phyloP scores from a whole-genome alignment of 2,113 vertebrate species.

The Sitta europaea region DNA sequence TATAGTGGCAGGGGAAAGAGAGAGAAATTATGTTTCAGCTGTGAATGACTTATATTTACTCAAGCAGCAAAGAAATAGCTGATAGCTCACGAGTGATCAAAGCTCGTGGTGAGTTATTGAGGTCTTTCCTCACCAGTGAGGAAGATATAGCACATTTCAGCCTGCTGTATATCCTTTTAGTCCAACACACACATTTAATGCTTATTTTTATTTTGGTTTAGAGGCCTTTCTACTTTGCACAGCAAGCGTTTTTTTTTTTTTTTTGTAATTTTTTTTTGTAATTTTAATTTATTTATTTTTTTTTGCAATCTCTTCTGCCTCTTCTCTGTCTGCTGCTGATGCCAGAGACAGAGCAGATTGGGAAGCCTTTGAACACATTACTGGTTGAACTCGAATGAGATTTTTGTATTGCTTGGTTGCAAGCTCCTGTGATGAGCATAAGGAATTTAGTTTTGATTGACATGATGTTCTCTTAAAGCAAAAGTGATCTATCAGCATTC shows the following conservation, averaged over 20 bases:
- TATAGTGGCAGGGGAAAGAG: slow-evolving; percentile 63
- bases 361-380: slow-evolving; percentile 55
- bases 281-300: background rate
- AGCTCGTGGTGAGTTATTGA: slow-evolving; percentile 26
- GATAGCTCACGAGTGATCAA: slow-evolving; percentile 47
- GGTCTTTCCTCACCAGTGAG: slow-evolving; percentile 50
- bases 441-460: slow-evolving; percentile 59
- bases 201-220: slow-evolving; percentile 67
- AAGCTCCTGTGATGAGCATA: slow-evolving; percentile 34
- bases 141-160: slow-evolving; percentile 37
- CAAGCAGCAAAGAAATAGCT: slow-evolving; percentile 46
- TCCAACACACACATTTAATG: slow-evolving; percentile 28
- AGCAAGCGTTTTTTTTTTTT: background rate
- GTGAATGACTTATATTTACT: slow-evolving; percentile 61
- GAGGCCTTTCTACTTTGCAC: slow-evolving; percentile 38
- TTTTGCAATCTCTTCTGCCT: slow-evolving; percentile 11
- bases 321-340: slow-evolving; percentile 44
- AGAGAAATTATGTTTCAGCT: slow-evolving; percentile 45
- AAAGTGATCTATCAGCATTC: slow-evolving; percentile 51
- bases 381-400: slow-evolving; percentile 58
- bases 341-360: slow-evolving; percentile 55
- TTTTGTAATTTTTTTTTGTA: background rate
- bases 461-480: slow-evolving; percentile 52
- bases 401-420: slow-evolving; percentile 50
- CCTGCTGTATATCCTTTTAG: slow-evolving; percentile 66